Evolutionary conservation across 2,797 vertebrate genomes (phyloP).

Genomic region (Knipowitschia caucasica): DNA sequence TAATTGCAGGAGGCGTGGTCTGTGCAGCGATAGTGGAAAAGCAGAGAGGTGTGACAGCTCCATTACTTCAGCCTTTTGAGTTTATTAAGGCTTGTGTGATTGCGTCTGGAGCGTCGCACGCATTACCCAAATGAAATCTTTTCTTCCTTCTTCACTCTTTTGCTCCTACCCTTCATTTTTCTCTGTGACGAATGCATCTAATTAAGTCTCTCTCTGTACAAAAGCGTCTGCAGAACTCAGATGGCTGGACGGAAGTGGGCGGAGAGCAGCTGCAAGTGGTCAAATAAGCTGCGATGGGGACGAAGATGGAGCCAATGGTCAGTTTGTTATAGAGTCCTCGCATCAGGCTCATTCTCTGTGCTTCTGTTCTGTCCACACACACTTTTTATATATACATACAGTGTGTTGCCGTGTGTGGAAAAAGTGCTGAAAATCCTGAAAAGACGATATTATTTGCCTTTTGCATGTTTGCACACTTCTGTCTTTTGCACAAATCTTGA

Average conservation of each 20-base stretch:
- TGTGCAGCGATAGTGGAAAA: neutral
- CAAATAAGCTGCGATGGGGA: conserved; percentile 27
- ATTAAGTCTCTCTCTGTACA: conserved; percentile 11
- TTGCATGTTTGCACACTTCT: too few species aligned
- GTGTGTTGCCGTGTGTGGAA: too few species aligned
- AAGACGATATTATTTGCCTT: too few species aligned
- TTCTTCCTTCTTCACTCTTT: neutral
- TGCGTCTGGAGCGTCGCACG: neutral
- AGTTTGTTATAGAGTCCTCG: conserved; percentile 23
- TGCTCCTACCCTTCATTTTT: neutral
- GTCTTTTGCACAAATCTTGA: too few species aligned
- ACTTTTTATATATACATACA: neutral
- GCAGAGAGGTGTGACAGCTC: conserved; percentile 5
- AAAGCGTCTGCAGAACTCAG: conserved; percentile 1
- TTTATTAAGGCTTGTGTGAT: neutral
- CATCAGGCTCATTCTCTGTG: neutral
- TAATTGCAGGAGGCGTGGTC: neutral
- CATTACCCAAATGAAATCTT: conserved; percentile 5
- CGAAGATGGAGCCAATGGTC: conserved; percentile 32
- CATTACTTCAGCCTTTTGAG: conserved; percentile 8
- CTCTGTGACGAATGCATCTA: conserved; percentile 11
- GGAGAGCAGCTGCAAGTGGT: conserved; percentile 23
- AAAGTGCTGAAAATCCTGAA: too few species aligned
- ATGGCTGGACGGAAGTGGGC: conserved; percentile 9
- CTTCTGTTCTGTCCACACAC: neutral